A percentile compares a stretch with the other conserved stretches of the same genome.
phyloP scores from a whole-genome alignment of 2,113 vertebrate species.

The Calyptomena viridis region DNA sequence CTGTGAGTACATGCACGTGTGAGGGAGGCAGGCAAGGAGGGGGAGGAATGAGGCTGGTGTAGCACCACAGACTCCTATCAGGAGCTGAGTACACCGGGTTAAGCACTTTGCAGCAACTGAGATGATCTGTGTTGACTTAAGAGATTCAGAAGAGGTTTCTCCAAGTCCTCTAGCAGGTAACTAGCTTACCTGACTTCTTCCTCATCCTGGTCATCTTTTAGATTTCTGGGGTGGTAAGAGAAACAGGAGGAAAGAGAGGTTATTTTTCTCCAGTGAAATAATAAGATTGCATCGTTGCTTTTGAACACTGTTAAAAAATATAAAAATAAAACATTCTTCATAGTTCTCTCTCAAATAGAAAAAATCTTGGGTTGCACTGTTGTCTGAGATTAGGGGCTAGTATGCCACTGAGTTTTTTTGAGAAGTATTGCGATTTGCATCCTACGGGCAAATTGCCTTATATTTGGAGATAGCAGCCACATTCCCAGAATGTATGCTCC shows the following conservation, averaged over 20 bases:
- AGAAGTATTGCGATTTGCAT: neutral
- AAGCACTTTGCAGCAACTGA: neutral
- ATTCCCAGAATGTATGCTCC: neutral
- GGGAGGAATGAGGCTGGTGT: neutral
- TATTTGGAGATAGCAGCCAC: neutral
- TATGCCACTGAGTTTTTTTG: neutral
- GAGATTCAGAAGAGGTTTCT: neutral
- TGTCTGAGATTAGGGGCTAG: neutral
- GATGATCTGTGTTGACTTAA: neutral
- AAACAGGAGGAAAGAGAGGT: neutral
- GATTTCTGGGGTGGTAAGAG: neutral
- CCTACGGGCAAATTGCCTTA: neutral
- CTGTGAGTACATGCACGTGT: neutral
- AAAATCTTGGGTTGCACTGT: neutral
- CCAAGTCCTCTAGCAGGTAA: neutral
- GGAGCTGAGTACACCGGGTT: neutral
- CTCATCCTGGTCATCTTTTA: neutral
- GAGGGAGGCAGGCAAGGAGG: neutral
- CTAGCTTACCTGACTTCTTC: neutral
- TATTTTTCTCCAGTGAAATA: neutral
- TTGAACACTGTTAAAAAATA: neutral
- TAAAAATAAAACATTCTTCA: neutral
- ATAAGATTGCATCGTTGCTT: neutral
- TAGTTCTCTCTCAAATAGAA: neutral
- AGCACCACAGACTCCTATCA: neutral